Conservation (phyloP, 2,797 vertebrate genomes). For the Vireo griseus region DNA sequence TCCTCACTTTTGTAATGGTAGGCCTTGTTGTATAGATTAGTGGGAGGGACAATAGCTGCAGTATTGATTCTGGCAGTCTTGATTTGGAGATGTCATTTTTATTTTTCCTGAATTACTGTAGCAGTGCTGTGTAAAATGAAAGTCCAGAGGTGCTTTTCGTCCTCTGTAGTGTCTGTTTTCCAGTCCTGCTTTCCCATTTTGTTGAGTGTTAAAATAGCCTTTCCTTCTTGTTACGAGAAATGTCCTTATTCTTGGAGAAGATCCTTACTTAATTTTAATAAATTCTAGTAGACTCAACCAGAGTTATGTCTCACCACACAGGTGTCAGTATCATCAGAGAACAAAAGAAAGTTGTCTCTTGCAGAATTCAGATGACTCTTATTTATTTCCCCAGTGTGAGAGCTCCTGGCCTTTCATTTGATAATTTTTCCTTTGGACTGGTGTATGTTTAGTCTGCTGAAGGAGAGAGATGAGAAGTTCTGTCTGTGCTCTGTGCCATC, state of each 20-base stretch:
- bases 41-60: neutral
- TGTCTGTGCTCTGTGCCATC: neutral
- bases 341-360: neutral
- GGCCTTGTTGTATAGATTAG: constrained; percentile 5
- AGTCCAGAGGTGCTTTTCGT: neutral
- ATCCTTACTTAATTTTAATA: neutral
- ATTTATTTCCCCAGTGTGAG: neutral
- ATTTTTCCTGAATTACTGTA: neutral
- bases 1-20: neutral
- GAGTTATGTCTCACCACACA: neutral
- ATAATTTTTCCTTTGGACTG: neutral
- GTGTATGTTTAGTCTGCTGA: neutral
- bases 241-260: neutral
- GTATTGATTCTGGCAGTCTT: constrained; percentile 21
- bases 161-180: neutral
- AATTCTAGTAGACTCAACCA: neutral
- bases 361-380: neutral
- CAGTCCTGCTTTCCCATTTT: neutral
- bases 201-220: neutral
- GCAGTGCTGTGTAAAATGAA: neutral
- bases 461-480: neutral
- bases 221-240: neutral
- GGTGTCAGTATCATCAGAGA: neutral
- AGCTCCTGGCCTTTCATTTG: neutral
- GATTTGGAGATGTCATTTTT: neutral